phyloP scores from a whole-genome alignment of 2,797 vertebrate species.

The Eulemur albifrons region DNA sequence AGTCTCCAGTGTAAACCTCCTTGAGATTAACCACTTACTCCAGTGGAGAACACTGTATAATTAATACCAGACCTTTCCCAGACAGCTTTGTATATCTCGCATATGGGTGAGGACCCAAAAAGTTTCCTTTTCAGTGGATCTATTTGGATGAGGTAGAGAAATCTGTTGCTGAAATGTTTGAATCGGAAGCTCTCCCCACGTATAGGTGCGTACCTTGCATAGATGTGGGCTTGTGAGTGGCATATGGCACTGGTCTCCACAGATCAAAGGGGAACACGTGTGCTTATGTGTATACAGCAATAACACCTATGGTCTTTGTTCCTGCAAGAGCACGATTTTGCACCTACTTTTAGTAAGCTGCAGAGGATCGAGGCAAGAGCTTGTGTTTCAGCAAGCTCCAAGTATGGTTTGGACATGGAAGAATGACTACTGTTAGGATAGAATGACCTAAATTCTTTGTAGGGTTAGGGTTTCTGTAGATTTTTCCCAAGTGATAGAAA shows the following conservation, averaged over 20 bases:
- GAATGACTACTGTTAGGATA: not conserved
- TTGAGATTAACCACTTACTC: slow-evolving; percentile 82
- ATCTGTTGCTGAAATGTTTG: not conserved
- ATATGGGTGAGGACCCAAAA: not conserved
- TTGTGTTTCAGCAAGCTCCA: not conserved
- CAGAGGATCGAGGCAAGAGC: not conserved
- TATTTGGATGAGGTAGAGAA: not conserved
- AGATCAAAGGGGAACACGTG: not conserved
- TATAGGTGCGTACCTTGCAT: not conserved
- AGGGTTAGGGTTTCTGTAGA: not conserved
- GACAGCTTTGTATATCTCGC: not conserved
- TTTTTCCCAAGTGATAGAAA: not conserved
- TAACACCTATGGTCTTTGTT: not conserved
- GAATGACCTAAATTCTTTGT: not conserved
- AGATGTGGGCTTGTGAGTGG: not conserved
- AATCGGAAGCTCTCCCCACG: not conserved
- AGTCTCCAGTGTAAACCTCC: slow-evolving; percentile 82
- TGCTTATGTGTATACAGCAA: fast-evolving
- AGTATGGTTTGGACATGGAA: not conserved
- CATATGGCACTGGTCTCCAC: not conserved
- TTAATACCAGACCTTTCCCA: slow-evolving; percentile 77
- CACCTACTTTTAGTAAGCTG: not conserved
- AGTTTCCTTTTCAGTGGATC: not conserved
- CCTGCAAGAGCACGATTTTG: too few relatives aligned
- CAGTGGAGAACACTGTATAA: slow-evolving; percentile 73